Evolutionary conservation across 2,113 vertebrate species (phyloP).

Genomic region (Apteryx mantelli): DNA sequence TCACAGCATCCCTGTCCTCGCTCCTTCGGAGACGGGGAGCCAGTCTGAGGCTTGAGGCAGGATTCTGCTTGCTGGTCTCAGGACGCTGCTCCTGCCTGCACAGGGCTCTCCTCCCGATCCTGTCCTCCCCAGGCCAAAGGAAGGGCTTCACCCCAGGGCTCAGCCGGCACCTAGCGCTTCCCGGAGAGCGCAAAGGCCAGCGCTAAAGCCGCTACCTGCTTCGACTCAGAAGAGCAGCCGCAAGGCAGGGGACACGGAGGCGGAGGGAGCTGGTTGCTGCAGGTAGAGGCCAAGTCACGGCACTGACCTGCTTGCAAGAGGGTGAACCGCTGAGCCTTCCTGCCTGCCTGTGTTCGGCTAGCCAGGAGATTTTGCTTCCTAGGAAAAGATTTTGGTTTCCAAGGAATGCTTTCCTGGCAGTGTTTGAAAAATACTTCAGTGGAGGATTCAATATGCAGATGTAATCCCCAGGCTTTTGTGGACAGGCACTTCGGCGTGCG

Average conservation of each 20-base stretch:
- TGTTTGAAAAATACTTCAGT: background rate
- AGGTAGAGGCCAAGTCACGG: background rate
- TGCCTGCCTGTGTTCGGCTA: background rate
- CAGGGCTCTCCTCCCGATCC: background rate
- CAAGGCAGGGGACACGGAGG: background rate
- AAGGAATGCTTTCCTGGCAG: background rate
- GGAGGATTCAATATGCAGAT: background rate
- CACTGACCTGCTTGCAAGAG: background rate
- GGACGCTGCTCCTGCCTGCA: background rate
- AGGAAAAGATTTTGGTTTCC: background rate
- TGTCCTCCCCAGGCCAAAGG: background rate
- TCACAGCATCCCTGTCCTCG: background rate
- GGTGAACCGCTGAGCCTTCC: background rate
- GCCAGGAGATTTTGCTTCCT: background rate
- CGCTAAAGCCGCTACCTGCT: background rate
- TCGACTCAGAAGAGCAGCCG: background rate
- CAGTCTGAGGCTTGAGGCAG: background rate
- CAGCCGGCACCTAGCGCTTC: background rate
- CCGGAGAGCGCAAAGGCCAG: background rate
- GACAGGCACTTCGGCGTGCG: background rate
- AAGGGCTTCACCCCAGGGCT: background rate
- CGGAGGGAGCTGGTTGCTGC: background rate
- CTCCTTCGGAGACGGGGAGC: fast-evolving
- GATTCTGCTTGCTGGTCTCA: background rate
- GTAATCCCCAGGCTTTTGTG: background rate